Percentiles rank a stretch among this genome's conserved stretches.
phyloP scores from a whole-genome alignment of 2,888 invertebrate species.

The Hypomecis punctinalis region DNA sequence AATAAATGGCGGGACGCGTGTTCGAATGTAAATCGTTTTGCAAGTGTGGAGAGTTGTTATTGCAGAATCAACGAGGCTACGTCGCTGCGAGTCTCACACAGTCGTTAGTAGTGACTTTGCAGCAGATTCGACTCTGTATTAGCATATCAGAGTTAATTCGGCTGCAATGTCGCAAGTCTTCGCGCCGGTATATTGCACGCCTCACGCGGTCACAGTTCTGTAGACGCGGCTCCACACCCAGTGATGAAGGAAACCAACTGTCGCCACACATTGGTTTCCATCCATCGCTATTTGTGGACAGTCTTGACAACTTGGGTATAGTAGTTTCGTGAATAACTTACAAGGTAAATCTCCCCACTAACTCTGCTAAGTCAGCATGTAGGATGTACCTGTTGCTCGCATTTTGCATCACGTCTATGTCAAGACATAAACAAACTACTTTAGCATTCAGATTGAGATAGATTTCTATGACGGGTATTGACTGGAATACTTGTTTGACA shows the following conservation, averaged over 20 bases:
- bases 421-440: neutral
- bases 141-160: conserved; percentile 63
- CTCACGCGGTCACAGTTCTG: conserved; percentile 51
- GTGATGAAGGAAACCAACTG: conserved; percentile 82
- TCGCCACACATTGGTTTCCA: conserved; percentile 78
- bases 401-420: conserved; percentile 1
- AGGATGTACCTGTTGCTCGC: conserved; percentile 4
- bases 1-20: conserved; percentile 11
- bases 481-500: neutral
- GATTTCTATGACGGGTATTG: neutral
- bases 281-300: conserved; percentile 80
- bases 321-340: conserved; percentile 44
- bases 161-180: conserved; percentile 63
- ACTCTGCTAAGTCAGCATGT: conserved; percentile 7
- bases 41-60: conserved; percentile 51
- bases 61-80: conserved; percentile 54
- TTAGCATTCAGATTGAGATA: too few species aligned
- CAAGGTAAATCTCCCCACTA: conserved; percentile 42
- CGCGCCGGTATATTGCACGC: conserved; percentile 57
- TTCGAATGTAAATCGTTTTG: conserved; percentile 43
- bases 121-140: conserved; percentile 70
- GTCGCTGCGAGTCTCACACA: conserved; percentile 49
- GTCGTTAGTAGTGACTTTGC: conserved; percentile 63
- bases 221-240: conserved; percentile 70
- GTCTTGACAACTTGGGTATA: conserved; percentile 60